Base-by-base conservation (phyloP, 2,113 vertebrate species). In the Murina feae region DNA sequence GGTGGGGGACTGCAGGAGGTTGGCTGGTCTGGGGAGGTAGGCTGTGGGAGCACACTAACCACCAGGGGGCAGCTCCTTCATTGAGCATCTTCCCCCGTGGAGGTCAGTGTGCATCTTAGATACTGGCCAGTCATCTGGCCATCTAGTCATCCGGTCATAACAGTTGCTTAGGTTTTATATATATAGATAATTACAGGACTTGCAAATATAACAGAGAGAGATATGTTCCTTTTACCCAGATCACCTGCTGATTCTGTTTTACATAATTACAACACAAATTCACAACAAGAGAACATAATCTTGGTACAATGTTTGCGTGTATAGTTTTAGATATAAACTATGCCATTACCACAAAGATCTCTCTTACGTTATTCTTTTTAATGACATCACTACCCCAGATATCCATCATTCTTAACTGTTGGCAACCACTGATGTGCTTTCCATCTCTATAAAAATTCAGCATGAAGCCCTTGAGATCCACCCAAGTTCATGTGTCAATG, bases 201-300 rank as follows among this genome's bases (percentile, higher is more conserved):
- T 75, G 6, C 35, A 68, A 76, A 89, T 76, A 63, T 18, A 76
- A 32, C 49, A 65, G 49, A 53, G 28, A 75, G 20, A 91, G 10
- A 68, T 9, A 23, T 5, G 28, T 35, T 11, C 6, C 9, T 65
- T 49, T 80, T 6, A 39, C 2, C 9, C 16, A 18, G 17, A n/a
- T 80, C 11, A 65, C 2, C 11, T 20, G 9, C 14, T 23, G 11
- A 17, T 47, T 85, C 28, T 35, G 37, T 80, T 5, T 39, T 20
- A 79, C 28, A 9, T 37, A 91, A 69, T 71, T 37, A n/a, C 11
- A 75, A 18, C n/a, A 18, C 21, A n/a, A n/a, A 17, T 58, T 66
- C 30, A 23, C 86, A 92, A 28, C 9, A 13, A 90, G 63, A 63
- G 69, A 86, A 53, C 86, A 71, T 35, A 28, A 86, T 58, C 23